These are phyloP conservation scores for Hystrix cristata DNA, from an alignment of 2,113 vertebrate genomes.

Conservation along the genomic window DNA sequence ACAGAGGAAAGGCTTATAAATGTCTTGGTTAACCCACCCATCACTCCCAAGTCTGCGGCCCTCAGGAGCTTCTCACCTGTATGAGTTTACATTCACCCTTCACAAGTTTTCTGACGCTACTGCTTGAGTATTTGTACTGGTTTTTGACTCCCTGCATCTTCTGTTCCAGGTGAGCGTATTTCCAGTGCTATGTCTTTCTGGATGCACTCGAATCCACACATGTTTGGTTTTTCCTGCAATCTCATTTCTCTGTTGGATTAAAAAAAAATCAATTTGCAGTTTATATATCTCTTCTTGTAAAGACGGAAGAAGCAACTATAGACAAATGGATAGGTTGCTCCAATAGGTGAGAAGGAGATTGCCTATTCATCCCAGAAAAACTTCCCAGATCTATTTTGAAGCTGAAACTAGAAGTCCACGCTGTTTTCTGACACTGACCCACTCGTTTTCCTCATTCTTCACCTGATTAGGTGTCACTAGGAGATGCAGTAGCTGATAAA, in stretches of 20 bases:
- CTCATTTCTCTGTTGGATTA: neutral
- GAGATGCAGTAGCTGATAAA: neutral
- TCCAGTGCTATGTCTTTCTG: neutral
- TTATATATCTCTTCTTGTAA: neutral
- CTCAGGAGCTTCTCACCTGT: neutral
- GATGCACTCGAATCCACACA: no score
- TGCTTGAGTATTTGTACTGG: neutral
- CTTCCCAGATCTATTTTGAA: neutral
- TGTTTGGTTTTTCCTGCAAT: neutral
- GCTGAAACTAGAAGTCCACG: neutral
- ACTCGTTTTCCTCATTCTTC: neutral
- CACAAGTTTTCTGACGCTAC: neutral
- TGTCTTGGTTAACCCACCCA: neutral
- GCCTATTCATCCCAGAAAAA: no score
- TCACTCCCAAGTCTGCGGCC: accelerated
- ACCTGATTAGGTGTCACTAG: no score
- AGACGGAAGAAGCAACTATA: neutral
- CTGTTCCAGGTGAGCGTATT: neutral
- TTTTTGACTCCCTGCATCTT: neutral
- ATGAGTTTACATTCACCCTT: neutral
- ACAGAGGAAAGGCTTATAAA: neutral
- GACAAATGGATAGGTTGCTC: no score
- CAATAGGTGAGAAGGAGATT: no score
- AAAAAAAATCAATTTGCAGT: neutral
- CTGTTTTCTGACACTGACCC: neutral